Conservation (phyloP, 1,140 invertebrate species). For the Diplogasteroides magnus region DNA sequence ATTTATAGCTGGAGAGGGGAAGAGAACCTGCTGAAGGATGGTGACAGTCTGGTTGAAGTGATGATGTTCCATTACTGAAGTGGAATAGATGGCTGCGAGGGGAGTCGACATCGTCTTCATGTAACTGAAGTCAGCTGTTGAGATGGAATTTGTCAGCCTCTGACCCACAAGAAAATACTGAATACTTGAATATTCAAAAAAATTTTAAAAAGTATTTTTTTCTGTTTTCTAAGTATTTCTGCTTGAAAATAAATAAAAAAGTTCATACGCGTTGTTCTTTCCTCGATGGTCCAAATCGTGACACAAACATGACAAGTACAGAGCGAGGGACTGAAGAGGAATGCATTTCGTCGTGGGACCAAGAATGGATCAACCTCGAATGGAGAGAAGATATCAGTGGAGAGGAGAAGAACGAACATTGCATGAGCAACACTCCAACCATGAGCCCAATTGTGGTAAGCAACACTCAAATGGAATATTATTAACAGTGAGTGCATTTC, state of each 20-base stretch:
- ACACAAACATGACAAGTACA: constrained; percentile 89
- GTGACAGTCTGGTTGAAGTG: constrained; percentile 80
- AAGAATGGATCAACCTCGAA: constrained; percentile 61
- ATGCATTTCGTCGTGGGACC: background rate
- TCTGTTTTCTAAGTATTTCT: too few species aligned
- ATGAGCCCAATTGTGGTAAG: constrained; percentile 80
- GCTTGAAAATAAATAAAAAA: background rate
- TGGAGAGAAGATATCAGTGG: constrained; percentile 60
- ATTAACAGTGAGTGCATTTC: too few species aligned
- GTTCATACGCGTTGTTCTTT: constrained; percentile 66
- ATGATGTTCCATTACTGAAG: constrained; percentile 77
- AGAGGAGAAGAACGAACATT: constrained; percentile 72
- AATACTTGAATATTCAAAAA: too few species aligned
- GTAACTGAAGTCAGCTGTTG: constrained; percentile 65
- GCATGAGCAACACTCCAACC: constrained; percentile 77
- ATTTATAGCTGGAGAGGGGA: constrained; percentile 6
- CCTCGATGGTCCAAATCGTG: constrained; percentile 91
- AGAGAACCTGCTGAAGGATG: constrained; percentile 67
- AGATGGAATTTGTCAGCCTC: too few species aligned
- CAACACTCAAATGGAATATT: constrained; percentile 49
- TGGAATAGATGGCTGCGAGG: constrained; percentile 73
- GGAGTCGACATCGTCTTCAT: constrained; percentile 82
- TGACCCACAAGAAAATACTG: too few species aligned
- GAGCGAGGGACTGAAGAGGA: constrained; percentile 74
- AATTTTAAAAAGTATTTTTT: too few species aligned